Conservation (phyloP, 2,888 invertebrate species). For the Agapostemon virescens region DNA sequence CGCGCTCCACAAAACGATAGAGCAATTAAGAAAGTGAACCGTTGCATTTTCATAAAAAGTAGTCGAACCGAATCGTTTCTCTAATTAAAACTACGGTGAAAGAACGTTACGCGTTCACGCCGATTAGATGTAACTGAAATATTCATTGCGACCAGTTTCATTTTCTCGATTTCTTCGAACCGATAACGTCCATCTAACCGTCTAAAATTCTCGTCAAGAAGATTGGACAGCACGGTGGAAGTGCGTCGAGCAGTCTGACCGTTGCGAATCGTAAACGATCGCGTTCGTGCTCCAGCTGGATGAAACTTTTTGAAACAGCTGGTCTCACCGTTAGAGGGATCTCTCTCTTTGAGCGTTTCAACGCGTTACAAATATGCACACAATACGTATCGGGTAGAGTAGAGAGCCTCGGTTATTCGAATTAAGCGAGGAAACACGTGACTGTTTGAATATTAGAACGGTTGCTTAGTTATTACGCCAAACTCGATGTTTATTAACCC, state of each 20-base stretch:
- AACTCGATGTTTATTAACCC: too few relatives aligned
- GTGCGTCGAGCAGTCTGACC: background rate
- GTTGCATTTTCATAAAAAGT: background rate
- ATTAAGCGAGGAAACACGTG: too few relatives aligned
- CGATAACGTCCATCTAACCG: background rate
- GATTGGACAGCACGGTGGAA: background rate
- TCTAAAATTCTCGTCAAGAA: background rate
- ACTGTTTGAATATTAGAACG: too few relatives aligned
- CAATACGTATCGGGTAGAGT: too few relatives aligned
- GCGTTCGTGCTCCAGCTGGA: background rate
- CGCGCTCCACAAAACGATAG: background rate
- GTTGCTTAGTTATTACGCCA: too few relatives aligned
- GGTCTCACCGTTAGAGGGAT: slow-evolving; percentile 12
- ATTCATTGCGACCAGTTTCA: background rate
- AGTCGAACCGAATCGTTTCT: background rate
- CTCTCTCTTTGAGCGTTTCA: background rate
- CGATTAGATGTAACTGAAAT: background rate
- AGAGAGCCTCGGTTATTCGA: too few relatives aligned
- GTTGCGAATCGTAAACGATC: background rate
- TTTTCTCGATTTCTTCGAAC: background rate
- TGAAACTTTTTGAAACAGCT: background rate
- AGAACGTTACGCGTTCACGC: background rate
- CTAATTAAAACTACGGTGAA: background rate
- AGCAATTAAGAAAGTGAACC: background rate
- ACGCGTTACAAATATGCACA: too few relatives aligned